Percentiles rank a stretch among this genome's conserved stretches.
Conservation (phyloP, 2,888 invertebrate species). For the Epistrophe grossulariae region DNA sequence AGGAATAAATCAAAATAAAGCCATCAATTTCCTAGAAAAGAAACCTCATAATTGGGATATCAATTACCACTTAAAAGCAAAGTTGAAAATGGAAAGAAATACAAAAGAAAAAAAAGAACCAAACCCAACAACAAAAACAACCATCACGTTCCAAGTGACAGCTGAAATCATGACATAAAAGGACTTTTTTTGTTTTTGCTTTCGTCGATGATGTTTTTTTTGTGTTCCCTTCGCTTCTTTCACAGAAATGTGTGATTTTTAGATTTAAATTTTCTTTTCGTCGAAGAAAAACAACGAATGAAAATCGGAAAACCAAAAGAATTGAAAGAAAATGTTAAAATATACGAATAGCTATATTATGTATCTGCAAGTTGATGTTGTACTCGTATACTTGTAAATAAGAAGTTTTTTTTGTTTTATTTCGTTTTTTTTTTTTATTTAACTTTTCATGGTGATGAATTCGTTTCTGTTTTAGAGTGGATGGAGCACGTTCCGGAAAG, state of each 20-base stretch:
- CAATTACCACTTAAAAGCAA: conserved; percentile 49
- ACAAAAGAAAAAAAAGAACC: not conserved
- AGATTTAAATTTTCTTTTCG: not conserved
- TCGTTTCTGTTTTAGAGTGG: not conserved
- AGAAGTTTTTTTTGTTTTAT: not conserved
- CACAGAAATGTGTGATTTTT: conserved; percentile 16
- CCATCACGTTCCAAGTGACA: conserved; percentile 47
- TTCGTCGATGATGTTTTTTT: conserved; percentile 9
- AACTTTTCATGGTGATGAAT: conserved; percentile 13
- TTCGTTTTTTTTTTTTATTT: not conserved
- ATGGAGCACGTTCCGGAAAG: conserved; percentile 13
- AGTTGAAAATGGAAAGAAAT: conserved; percentile 17
- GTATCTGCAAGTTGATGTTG: conserved; percentile 2
- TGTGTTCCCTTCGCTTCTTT: not conserved
- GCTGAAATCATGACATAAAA: conserved; percentile 52
- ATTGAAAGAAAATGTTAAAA: conserved; percentile 12
- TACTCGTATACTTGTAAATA: not conserved
- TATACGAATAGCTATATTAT: not conserved
- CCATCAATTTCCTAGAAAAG: conserved; percentile 23
- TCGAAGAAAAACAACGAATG: conserved; percentile 40
- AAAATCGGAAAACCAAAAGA: conserved; percentile 23
- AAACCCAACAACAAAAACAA: conserved; percentile 1
- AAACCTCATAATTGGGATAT: conserved; percentile 25
- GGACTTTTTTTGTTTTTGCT: conserved; percentile 35
- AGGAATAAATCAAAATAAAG: conserved; percentile 13